A percentile compares a stretch with the other conserved stretches of the same genome.
Evolutionary conservation across 2,888 invertebrate species (phyloP).

Genomic region (Celastrina argiolus): DNA sequence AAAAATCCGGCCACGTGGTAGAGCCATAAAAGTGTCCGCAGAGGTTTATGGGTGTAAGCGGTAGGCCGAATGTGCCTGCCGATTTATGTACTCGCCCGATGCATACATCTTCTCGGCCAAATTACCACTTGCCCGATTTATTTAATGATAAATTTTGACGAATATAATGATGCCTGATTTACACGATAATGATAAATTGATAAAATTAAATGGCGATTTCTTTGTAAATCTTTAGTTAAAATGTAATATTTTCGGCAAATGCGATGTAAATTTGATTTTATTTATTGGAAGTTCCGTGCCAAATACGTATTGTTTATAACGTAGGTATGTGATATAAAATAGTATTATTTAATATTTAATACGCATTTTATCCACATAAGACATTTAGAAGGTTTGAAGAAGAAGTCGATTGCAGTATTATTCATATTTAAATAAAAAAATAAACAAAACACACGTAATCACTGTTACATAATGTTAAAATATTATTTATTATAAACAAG

Average conservation of each 20-base stretch:
- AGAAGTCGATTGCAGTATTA: too few relatives aligned
- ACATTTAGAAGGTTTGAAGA: too few relatives aligned
- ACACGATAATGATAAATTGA: not conserved
- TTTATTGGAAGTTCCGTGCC: not conserved
- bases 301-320: not conserved
- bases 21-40: constrained; percentile 74
- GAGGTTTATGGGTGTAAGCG: constrained; percentile 75
- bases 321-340: not conserved
- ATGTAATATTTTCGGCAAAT: constrained; percentile 31
- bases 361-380: too few relatives aligned
- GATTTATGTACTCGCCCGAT: constrained; percentile 69
- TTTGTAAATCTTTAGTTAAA: constrained; percentile 36
- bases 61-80: constrained; percentile 70
- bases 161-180: not conserved
- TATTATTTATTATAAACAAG: too few relatives aligned
- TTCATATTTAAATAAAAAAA: too few relatives aligned
- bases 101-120: constrained; percentile 76
- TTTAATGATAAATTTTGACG: constrained; percentile 35
- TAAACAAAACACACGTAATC: too few relatives aligned
- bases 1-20: constrained; percentile 75
- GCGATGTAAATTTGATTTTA: constrained; percentile 1
- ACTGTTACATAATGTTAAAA: too few relatives aligned
- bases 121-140: constrained; percentile 74
- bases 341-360: not conserved
- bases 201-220: constrained; percentile 41